phyloP scores from a whole-genome alignment of 2,888 invertebrate species.

The Agrochola macilenta region DNA sequence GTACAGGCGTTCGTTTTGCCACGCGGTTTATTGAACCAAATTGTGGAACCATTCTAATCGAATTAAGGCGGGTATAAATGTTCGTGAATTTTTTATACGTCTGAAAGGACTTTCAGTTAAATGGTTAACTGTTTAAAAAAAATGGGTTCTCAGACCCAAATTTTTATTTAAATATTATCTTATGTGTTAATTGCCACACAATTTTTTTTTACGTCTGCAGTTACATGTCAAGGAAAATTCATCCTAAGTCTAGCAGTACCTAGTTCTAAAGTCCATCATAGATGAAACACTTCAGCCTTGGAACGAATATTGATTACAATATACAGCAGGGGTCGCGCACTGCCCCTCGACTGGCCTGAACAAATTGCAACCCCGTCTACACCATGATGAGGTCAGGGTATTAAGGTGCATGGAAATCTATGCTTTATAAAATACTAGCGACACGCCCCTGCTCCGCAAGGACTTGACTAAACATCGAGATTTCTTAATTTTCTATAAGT shows the following conservation, averaged over 20 bases:
- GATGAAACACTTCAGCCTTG: slow-evolving; percentile 28
- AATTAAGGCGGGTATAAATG: slow-evolving; percentile 36
- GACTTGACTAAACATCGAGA: no score
- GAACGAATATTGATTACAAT: slow-evolving; percentile 59
- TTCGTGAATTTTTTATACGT: slow-evolving; percentile 36
- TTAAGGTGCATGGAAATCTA: slow-evolving; percentile 15
- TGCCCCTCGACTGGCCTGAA: slow-evolving; percentile 63
- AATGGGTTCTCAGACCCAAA: neutral
- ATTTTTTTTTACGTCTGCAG: neutral
- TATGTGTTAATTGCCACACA: neutral
- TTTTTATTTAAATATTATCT: neutral
- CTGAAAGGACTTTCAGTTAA: slow-evolving; percentile 30
- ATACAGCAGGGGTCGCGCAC: slow-evolving; percentile 49
- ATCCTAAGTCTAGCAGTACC: neutral
- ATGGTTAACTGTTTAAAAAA: slow-evolving; percentile 5
- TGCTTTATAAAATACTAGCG: neutral
- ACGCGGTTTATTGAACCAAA: slow-evolving; percentile 25
- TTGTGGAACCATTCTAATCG: slow-evolving; percentile 32
- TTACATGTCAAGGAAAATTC: neutral
- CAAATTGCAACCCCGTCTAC: slow-evolving; percentile 64
- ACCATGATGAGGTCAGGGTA: slow-evolving; percentile 30
- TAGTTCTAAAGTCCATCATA: neutral
- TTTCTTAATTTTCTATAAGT: no score
- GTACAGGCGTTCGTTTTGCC: slow-evolving; percentile 8
- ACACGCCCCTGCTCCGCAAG: no score